A percentile compares a stretch with the other conserved stretches of the same genome.
These are phyloP conservation scores for Tetragnatha montana DNA, from an alignment of 2,888 invertebrate species.

Conservation along the genomic window DNA sequence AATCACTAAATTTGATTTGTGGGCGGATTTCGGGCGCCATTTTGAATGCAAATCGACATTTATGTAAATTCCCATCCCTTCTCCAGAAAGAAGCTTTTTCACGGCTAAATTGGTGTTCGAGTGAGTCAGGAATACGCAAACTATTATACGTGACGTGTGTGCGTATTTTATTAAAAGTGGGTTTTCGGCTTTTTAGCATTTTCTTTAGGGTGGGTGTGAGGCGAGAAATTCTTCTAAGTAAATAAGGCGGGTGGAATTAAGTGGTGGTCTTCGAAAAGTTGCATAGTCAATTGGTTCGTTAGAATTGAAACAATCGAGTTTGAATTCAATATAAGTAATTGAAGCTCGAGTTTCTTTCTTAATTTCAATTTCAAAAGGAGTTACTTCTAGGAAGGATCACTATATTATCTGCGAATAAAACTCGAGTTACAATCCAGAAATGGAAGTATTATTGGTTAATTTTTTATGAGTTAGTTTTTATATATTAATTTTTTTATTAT, in stretches of 20 bases:
- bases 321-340: too few relatives aligned
- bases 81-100: constrained; percentile 29
- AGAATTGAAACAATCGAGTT: too few relatives aligned
- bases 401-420: too few relatives aligned
- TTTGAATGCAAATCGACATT: constrained; percentile 64
- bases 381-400: too few relatives aligned
- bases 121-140: constrained; percentile 41
- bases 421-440: too few relatives aligned
- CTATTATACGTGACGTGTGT: constrained; percentile 43
- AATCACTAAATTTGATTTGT: constrained; percentile 68
- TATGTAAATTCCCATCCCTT: constrained; percentile 59
- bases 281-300: too few relatives aligned
- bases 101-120: constrained; percentile 53
- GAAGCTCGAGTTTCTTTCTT: too few relatives aligned
- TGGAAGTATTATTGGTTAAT: too few relatives aligned
- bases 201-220: background rate
- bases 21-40: constrained; percentile 50
- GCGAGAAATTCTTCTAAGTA: background rate
- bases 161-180: constrained; percentile 35
- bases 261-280: too few relatives aligned
- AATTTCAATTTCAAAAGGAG: too few relatives aligned
- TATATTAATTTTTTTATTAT: too few relatives aligned
- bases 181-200: background rate
- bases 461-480: too few relatives aligned
- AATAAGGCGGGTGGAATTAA: background rate